Percentiles rank a stretch among this genome's conserved stretches.
Conservation (phyloP, 2,797 vertebrate genomes). For the Dermochelys coriacea region DNA sequence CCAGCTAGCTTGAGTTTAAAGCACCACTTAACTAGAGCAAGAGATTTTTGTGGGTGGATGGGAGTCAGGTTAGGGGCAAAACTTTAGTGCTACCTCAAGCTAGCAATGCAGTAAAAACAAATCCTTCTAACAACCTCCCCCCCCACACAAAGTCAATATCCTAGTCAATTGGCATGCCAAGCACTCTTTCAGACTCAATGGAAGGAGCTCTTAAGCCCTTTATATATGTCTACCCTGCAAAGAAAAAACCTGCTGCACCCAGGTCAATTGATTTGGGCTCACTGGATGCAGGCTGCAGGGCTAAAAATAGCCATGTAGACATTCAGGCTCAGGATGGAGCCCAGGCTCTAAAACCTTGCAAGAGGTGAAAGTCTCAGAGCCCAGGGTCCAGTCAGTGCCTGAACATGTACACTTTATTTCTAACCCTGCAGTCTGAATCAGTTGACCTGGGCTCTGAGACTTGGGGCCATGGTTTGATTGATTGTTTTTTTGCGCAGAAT, state of each 20-base stretch:
- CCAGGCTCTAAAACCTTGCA: not conserved
- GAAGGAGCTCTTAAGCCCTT: constrained; percentile 48
- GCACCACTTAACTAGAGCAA: not conserved
- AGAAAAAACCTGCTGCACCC: not conserved
- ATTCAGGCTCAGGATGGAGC: not conserved
- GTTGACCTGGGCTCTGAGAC: not conserved
- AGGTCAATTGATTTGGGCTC: not conserved
- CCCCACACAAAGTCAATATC: not conserved
- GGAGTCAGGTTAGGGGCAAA: not conserved
- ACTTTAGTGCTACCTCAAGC: not conserved
- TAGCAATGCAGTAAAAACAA: not conserved
- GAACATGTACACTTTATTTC: not conserved
- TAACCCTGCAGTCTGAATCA: not conserved
- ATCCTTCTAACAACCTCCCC: no score
- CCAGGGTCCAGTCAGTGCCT: not conserved
- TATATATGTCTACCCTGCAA: not conserved
- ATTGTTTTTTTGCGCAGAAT: not conserved
- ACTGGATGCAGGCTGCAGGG: no score
- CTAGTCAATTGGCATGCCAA: not conserved
- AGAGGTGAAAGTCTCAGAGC: not conserved
- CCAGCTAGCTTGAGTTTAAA: not conserved
- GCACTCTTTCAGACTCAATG: constrained; percentile 54
- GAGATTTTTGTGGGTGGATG: not conserved
- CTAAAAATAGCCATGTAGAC: not conserved
- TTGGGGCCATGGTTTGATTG: not conserved